Conservation (phyloP, 2,113 vertebrate genomes). For the Meles meles region DNA sequence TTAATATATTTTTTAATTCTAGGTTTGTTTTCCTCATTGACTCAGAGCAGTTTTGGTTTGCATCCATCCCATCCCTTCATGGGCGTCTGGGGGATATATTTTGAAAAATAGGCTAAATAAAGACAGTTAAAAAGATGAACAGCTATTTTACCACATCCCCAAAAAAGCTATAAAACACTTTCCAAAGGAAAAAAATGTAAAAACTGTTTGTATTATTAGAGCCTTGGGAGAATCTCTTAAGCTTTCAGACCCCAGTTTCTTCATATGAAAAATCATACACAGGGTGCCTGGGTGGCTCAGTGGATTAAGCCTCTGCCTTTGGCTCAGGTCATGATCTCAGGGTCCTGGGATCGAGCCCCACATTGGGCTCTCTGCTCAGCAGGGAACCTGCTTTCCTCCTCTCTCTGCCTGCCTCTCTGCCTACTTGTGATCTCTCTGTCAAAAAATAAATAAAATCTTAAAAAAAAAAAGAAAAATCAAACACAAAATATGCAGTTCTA, state of each 20-base stretch:
- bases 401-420: too few relatives aligned
- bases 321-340: too few relatives aligned
- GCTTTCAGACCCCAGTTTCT: not conserved
- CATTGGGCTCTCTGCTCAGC: too few relatives aligned
- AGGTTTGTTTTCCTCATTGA: not conserved
- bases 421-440: too few relatives aligned
- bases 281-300: too few relatives aligned
- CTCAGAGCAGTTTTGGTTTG: not conserved
- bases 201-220: not conserved
- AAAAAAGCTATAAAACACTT: not conserved
- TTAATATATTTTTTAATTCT: not conserved
- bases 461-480: not conserved
- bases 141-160: not conserved
- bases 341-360: too few relatives aligned
- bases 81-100: not conserved
- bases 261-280: not conserved
- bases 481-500: not conserved
- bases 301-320: too few relatives aligned
- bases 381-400: too few relatives aligned
- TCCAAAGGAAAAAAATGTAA: not conserved
- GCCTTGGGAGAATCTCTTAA: not conserved
- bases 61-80: not conserved
- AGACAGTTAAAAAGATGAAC: not conserved
- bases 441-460: too few relatives aligned
- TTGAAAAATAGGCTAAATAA: not conserved